These are phyloP conservation scores for Falcunculus frontatus DNA, from an alignment of 2,113 vertebrate genomes.

Conservation along the genomic window DNA sequence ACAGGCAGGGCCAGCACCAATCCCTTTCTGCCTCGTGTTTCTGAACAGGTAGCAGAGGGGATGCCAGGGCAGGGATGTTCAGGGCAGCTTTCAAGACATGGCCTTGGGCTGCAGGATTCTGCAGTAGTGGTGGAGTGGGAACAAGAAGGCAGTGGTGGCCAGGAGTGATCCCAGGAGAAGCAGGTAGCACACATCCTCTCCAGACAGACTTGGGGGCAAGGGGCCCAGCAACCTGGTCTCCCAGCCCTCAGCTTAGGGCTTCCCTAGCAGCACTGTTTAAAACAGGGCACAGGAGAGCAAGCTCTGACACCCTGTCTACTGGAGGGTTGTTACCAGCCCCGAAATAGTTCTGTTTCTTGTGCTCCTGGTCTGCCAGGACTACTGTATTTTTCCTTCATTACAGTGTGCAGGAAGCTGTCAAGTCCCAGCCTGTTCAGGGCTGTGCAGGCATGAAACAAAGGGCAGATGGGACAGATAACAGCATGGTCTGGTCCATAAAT, in stretches of 20 bases:
- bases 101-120: neutral
- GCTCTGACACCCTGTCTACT: neutral
- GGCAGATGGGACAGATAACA: neutral
- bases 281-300: neutral
- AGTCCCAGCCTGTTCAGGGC: neutral
- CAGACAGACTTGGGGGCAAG: neutral
- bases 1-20: neutral
- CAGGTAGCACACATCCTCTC: neutral
- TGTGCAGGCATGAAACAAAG: neutral
- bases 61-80: neutral
- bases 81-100: neutral
- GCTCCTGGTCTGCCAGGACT: neutral
- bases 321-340: neutral
- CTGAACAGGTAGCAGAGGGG: neutral
- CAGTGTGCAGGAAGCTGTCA: neutral
- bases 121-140: neutral
- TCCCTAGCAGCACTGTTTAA: neutral
- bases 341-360: neutral
- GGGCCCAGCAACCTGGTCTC: neutral
- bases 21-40: neutral
- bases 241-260: accelerated
- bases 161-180: neutral
- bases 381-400: neutral
- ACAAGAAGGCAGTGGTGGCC: neutral
- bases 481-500: neutral